Percentiles rank a stretch among this genome's conserved stretches.
Evolutionary conservation across 2,113 vertebrate genomes (phyloP).

Genomic region (Oryctolagus cuniculus): DNA sequence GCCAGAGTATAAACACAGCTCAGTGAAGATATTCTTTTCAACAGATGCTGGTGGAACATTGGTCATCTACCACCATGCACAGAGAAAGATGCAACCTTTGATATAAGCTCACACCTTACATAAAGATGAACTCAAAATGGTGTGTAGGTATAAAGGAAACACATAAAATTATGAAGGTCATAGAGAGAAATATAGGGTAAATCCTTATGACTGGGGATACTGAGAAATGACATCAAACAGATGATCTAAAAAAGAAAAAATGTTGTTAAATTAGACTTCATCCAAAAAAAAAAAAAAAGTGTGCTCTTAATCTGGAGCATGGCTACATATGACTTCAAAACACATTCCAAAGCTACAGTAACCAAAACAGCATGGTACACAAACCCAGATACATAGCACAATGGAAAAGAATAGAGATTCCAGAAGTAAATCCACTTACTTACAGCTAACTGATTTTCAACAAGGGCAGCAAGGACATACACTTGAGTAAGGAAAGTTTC

Average conservation of each 20-base stretch:
- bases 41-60: not conserved
- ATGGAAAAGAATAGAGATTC: too few species aligned
- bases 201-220: not conserved
- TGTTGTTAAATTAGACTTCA: not conserved
- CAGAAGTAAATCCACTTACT: too few species aligned
- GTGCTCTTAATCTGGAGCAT: too few species aligned
- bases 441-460: too few species aligned
- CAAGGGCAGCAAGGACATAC: not conserved
- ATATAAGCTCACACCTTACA: not conserved
- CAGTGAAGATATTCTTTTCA: not conserved
- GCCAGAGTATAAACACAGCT: not conserved
- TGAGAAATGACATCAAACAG: conserved; percentile 8
- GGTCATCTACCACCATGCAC: not conserved
- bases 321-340: too few species aligned
- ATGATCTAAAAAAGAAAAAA: not conserved
- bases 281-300: not conserved
- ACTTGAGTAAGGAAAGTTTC: not conserved
- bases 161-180: not conserved
- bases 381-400: too few species aligned
- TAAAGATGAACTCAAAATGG: conserved; percentile 31
- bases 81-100: not conserved
- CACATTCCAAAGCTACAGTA: too few species aligned
- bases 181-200: not conserved
- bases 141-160: not conserved
- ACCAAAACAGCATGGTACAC: too few species aligned